Conservation (phyloP, 1,140 invertebrate genomes). For the Euwallacea similis region DNA sequence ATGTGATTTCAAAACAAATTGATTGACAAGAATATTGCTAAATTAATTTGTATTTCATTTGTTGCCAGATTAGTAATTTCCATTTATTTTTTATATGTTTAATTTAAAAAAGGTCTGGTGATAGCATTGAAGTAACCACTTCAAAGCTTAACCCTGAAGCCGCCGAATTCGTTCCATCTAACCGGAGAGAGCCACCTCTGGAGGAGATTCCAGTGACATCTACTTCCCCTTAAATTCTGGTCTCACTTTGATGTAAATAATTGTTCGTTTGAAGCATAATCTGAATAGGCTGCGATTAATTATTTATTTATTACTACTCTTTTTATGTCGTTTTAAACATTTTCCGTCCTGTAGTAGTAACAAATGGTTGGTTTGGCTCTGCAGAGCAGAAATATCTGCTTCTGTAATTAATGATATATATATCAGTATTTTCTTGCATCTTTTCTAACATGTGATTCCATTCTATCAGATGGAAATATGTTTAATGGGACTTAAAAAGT, state of each 20-base stretch:
- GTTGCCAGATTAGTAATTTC: too few species aligned
- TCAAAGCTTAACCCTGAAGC: constrained; percentile 48
- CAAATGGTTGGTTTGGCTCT: background rate
- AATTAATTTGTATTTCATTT: too few species aligned
- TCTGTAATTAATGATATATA: background rate
- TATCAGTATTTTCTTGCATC: too few species aligned
- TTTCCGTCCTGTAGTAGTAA: background rate
- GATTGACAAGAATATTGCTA: too few species aligned
- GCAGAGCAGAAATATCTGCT: background rate
- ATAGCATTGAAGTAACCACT: constrained; percentile 17
- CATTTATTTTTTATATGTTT: too few species aligned
- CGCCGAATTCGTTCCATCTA: constrained; percentile 47
- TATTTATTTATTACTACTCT: constrained; percentile 10
- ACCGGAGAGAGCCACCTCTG: constrained; percentile 18
- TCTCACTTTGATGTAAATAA: constrained; percentile 37
- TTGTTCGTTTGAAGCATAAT: constrained; percentile 29
- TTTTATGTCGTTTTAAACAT: constrained; percentile 20
- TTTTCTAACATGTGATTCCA: too few species aligned
- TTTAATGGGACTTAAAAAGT: too few species aligned
- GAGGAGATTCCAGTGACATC: constrained; percentile 30
- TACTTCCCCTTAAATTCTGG: constrained; percentile 31
- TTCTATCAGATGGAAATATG: too few species aligned
- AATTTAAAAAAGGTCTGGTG: background rate
- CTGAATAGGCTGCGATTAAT: constrained; percentile 27
- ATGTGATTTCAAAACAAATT: too few species aligned